Evolutionary conservation across 2,888 invertebrate genomes (phyloP).

Genomic region (Tholera decimalis): DNA sequence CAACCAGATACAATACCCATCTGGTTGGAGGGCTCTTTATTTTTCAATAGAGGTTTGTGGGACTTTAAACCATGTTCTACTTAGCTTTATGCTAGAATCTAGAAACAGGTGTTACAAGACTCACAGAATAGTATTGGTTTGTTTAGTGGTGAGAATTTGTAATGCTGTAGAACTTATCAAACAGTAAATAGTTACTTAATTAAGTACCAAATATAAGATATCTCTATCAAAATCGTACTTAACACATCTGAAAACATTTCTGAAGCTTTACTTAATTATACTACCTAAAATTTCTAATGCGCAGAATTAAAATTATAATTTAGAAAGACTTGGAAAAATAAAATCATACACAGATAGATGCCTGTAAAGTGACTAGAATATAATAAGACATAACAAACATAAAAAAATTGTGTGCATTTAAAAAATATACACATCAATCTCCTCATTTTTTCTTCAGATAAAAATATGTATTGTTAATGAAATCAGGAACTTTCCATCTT

Average conservation of each 20-base stretch:
- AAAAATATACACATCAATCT: too few species aligned
- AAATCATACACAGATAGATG: too few species aligned
- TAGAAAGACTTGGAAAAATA: too few species aligned
- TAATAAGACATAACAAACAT: neutral
- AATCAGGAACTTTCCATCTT: too few species aligned
- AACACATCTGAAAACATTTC: neutral
- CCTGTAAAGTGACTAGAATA: neutral
- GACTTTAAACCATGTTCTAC: too few species aligned
- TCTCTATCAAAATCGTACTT: neutral
- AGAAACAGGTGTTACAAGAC: neutral
- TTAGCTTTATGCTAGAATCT: too few species aligned
- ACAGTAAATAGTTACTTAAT: neutral
- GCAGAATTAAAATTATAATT: neutral
- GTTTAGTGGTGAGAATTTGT: neutral
- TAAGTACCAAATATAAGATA: neutral
- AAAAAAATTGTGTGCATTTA: too few species aligned
- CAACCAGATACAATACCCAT: too few species aligned
- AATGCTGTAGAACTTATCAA: neutral
- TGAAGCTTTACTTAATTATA: neutral
- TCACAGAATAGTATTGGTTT: neutral
- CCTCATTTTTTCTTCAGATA: too few species aligned
- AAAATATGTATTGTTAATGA: too few species aligned
- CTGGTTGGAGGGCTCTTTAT: too few species aligned
- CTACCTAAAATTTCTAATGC: neutral
- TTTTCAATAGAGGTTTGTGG: too few species aligned